Conservation (phyloP, 2,888 invertebrate species). For the Leptopilina myrica region DNA sequence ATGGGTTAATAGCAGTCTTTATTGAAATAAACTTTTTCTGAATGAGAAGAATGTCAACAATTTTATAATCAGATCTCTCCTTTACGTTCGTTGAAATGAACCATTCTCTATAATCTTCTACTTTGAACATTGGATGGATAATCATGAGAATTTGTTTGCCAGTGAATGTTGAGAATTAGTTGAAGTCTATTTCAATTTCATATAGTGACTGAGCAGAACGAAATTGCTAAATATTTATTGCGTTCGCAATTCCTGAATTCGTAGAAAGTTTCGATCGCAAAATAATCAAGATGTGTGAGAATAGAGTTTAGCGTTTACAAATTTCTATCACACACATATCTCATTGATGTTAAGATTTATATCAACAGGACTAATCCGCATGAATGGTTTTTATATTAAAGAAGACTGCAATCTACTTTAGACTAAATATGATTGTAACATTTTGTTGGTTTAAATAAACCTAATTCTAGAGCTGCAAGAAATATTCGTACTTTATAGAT, state of each 20-base stretch:
- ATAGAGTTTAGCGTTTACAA: slow-evolving; percentile 26
- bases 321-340: slow-evolving; percentile 9
- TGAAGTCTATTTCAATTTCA: slow-evolving; percentile 34
- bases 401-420: neutral
- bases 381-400: slow-evolving; percentile 5
- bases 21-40: neutral
- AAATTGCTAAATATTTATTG: slow-evolving; percentile 37
- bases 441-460: neutral
- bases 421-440: neutral
- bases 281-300: slow-evolving; percentile 22
- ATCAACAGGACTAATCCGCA: slow-evolving; percentile 13
- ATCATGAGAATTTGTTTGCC: slow-evolving; percentile 23
- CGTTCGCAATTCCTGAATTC: slow-evolving; percentile 1
- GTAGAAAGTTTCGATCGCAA: slow-evolving; percentile 6
- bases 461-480: neutral
- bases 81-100: neutral
- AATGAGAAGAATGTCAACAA: neutral
- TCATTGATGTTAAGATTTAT: slow-evolving; percentile 10
- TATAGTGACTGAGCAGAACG: slow-evolving; percentile 17
- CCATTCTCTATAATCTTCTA: neutral
- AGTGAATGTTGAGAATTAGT: slow-evolving; percentile 23
- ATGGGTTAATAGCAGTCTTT: no score
- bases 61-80: neutral
- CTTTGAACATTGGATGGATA: neutral
- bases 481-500: neutral